phyloP scores from a whole-genome alignment of 2,888 invertebrate genomes.

The Yponomeuta malinellus region DNA sequence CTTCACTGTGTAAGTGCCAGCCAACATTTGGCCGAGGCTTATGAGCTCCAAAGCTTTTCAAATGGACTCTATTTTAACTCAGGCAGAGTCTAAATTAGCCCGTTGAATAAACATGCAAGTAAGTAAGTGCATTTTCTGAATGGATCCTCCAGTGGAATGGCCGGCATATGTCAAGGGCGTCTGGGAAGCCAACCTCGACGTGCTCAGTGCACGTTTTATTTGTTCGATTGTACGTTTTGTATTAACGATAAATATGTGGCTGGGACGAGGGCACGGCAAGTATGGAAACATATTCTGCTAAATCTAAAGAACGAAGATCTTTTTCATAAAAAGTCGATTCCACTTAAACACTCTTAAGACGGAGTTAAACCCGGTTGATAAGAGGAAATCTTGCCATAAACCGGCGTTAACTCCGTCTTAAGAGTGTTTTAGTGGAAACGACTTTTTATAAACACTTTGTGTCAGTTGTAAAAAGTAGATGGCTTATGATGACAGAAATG shows the following conservation, averaged over 20 bases:
- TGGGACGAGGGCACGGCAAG: neutral
- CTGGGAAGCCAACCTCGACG: conserved; percentile 22
- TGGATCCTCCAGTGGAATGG: conserved; percentile 15
- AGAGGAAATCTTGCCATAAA: too few species aligned
- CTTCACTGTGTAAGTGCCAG: conserved; percentile 40
- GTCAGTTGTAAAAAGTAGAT: too few species aligned
- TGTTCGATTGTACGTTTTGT: conserved; percentile 2
- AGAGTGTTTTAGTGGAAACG: too few species aligned
- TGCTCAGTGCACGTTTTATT: conserved; percentile 6
- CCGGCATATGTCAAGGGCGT: conserved; percentile 55
- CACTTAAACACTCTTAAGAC: too few species aligned
- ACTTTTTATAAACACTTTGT: too few species aligned
- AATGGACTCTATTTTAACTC: neutral
- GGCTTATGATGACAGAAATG: too few species aligned
- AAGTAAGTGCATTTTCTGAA: conserved; percentile 5
- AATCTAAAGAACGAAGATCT: too few species aligned
- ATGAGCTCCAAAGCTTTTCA: neutral
- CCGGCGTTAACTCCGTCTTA: too few species aligned
- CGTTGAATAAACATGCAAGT: neutral
- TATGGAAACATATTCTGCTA: neutral
- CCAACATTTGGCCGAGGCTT: conserved; percentile 27
- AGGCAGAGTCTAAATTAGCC: neutral
- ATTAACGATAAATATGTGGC: conserved; percentile 1
- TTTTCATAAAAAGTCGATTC: too few species aligned
- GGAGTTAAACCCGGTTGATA: too few species aligned